Percentiles rank a stretch among this genome's conserved stretches.
These are phyloP conservation scores for Hermetia illucens DNA, from an alignment of 1,140 invertebrate genomes.

Conservation along the genomic window DNA sequence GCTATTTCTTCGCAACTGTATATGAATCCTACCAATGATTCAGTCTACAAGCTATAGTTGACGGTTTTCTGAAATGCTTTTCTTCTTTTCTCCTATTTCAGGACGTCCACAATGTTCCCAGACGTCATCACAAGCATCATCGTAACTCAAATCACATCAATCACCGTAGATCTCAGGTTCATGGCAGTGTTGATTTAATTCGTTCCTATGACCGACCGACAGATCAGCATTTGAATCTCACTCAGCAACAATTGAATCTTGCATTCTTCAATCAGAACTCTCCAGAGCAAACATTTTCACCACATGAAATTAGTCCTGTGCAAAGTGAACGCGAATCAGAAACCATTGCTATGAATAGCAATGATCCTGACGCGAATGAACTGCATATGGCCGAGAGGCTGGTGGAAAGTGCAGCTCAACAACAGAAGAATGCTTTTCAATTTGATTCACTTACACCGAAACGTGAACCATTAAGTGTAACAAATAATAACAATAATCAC, in stretches of 20 bases:
- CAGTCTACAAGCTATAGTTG: background rate
- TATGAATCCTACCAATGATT: background rate
- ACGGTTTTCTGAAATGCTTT: background rate
- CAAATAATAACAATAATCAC: background rate
- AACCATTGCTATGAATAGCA: no score
- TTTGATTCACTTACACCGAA: slow-evolving; percentile 30
- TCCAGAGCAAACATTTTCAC: slow-evolving; percentile 5
- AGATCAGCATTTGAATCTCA: slow-evolving; percentile 4
- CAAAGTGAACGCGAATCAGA: background rate
- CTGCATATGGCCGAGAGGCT: slow-evolving; percentile 28
- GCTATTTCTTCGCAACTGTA: background rate
- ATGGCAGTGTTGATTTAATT: slow-evolving; percentile 2
- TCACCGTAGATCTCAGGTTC: slow-evolving; percentile 2
- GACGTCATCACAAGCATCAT: slow-evolving; percentile 3
- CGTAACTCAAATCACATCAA: slow-evolving; percentile 1
- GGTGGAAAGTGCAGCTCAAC: slow-evolving; percentile 25
- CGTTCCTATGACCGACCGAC: background rate
- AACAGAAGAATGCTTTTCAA: slow-evolving; percentile 28
- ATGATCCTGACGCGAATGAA: slow-evolving; percentile 10
- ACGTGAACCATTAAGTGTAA: slow-evolving; percentile 14
- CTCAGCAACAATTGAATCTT: slow-evolving; percentile 4
- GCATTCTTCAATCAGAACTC: slow-evolving; percentile 5
- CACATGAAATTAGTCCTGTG: slow-evolving; percentile 1
- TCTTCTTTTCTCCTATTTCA: background rate
- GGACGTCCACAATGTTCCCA: no score